Evolutionary conservation across 2,888 invertebrate genomes (phyloP).

Genomic region (Fabriciana adippe): DNA sequence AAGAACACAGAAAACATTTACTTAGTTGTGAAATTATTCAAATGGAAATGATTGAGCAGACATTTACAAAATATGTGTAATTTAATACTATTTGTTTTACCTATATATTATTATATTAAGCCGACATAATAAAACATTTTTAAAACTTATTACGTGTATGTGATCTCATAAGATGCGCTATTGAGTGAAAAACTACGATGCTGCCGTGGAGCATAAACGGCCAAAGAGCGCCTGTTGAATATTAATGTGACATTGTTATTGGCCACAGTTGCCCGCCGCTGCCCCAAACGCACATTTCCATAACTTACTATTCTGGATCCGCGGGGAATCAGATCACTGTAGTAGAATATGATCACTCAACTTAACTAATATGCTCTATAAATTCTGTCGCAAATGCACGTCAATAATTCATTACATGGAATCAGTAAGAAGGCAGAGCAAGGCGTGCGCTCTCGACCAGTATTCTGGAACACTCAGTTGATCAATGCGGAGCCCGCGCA

Average conservation of each 20-base stretch:
- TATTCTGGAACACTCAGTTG: slow-evolving; percentile 35
- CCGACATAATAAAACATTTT: slow-evolving; percentile 19
- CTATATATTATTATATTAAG: background rate
- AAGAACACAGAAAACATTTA: slow-evolving; percentile 49
- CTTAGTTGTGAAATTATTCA: slow-evolving; percentile 35
- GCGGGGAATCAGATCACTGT: slow-evolving; percentile 75
- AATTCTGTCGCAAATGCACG: slow-evolving; percentile 60
- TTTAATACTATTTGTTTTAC: background rate
- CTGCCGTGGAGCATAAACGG: slow-evolving; percentile 68
- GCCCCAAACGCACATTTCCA: slow-evolving; percentile 81
- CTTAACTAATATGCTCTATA: slow-evolving; percentile 66
- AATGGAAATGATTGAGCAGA: slow-evolving; percentile 13
- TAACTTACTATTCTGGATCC: slow-evolving; percentile 82
- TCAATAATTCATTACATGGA: slow-evolving; percentile 63
- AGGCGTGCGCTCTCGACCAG: slow-evolving; percentile 26
- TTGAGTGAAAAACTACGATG: slow-evolving; percentile 67
- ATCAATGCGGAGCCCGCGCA: slow-evolving; percentile 37
- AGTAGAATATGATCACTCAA: slow-evolving; percentile 73
- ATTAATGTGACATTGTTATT: slow-evolving; percentile 82
- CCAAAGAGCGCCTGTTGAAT: slow-evolving; percentile 79
- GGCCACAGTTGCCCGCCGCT: slow-evolving; percentile 79
- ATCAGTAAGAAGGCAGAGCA: slow-evolving; percentile 51
- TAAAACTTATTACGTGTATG: slow-evolving; percentile 48
- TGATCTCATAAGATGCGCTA: slow-evolving; percentile 55
- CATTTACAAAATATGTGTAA: background rate